Conservation (phyloP, 1,140 invertebrate genomes). For the Diorhabda elongata region DNA sequence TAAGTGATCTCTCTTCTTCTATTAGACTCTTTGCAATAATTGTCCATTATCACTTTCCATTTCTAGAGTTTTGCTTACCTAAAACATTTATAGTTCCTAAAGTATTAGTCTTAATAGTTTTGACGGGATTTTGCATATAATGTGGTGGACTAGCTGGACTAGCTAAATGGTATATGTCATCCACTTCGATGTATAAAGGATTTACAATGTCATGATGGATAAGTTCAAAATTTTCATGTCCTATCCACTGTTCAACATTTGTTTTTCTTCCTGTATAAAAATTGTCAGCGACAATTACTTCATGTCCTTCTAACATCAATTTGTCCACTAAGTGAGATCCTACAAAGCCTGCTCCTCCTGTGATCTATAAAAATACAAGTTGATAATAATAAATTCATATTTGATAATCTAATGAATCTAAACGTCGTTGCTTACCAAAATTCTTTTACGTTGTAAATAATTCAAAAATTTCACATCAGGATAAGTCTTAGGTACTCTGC, state of each 20-base stretch:
- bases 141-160: slow-evolving; percentile 98
- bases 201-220: slow-evolving; percentile 99
- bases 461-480: slow-evolving; percentile 87
- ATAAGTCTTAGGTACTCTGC: slow-evolving; percentile 74
- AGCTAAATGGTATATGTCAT: slow-evolving; percentile 98
- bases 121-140: slow-evolving; percentile 99
- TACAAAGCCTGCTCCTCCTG: slow-evolving; percentile 98
- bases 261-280: slow-evolving; percentile 96
- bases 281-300: slow-evolving; percentile 97
- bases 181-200: slow-evolving; percentile 94
- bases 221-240: slow-evolving; percentile 98
- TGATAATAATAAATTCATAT: too few species aligned
- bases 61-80: slow-evolving; percentile 53
- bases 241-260: slow-evolving; percentile 98
- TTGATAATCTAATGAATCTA: not conserved
- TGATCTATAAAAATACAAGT: slow-evolving; percentile 57
- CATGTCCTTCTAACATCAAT: slow-evolving; percentile 94
- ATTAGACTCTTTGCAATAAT: not conserved
- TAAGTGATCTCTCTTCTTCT: not conserved
- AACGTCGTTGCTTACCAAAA: slow-evolving; percentile 61
- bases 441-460: slow-evolving; percentile 85
- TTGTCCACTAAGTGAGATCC: slow-evolving; percentile 96
- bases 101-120: slow-evolving; percentile 99
- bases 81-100: slow-evolving; percentile 99
- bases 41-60: too few species aligned